Base-by-base conservation (phyloP, 2,888 invertebrate genomes). In the Mimas tiliae region DNA sequence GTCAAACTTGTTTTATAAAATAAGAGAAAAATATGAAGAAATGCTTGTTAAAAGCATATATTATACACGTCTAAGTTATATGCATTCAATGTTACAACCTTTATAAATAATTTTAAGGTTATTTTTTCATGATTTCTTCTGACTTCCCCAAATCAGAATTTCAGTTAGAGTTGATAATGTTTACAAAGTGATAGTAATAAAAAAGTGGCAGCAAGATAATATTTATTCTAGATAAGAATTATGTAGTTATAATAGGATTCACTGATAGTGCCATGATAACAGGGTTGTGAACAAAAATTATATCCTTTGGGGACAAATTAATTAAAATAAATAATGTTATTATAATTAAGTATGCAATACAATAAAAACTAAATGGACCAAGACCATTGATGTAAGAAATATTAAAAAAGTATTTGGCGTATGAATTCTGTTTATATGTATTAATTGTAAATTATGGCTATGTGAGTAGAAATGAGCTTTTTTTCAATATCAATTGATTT, bases 201-300 rank as follows among this genome's bases (percentile, higher is more conserved):
- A 50, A 50, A 19, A n/a, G 9, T 50, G 19, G 50, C 19, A 19
- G 14, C 11, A 19, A 19, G 50, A 50, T 45, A 38, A 16, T 16
- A 8, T 50, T 19, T 19, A 50, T 19, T 48, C 16, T 0, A 7
- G 16, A 16, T 48, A 48, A 7, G 16, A 48, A 48, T 48, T 7
- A 48, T 14, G 16, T 2, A 47, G 16, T 9, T 50, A 19, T n/a
- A n/a, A n/a, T 19, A 50, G 19, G 8, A 50, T 50, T 19, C 50
- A 50, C 19, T 19, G 9, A 50, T 19, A 19, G 50, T 50, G 50
- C 50, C 50, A 50, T 50, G 50, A 19, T 50, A 50, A 50, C 50
- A 50, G 42, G 58, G 58, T 58, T 58, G 58, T 58, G 58, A 58
- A 16, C 16, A 58, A 58, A 55, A 55, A 11, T 38, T 19, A 8